Base-by-base conservation (phyloP, 1,140 invertebrate species). In the Hyposmocoma kahamanoa region DNA sequence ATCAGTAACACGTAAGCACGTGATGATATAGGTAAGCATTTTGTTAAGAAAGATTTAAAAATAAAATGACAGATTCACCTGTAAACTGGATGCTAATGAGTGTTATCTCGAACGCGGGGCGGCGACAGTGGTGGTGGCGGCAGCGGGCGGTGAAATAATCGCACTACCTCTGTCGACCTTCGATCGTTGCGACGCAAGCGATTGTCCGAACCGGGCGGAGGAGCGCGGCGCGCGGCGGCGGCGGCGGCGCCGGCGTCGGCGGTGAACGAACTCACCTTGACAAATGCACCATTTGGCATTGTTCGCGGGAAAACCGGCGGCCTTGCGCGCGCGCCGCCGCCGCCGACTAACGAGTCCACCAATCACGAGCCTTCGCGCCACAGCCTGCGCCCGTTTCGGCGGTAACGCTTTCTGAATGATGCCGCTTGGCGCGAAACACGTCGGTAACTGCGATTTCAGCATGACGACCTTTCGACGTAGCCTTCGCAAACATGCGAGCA, bases 241-340 rank as follows among this genome's bases (percentile, higher is more conserved):
- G 72, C 54, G 69, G 73, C 76, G 78, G 76, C 75, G 75, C 56
- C 66, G 76, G 79, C 79, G 75, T 79, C 74, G 64, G 77, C 10
- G 81, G 81, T 84, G 81, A 83, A 84, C 81, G 81, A 83, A 84
- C 81, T 84, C 75, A 84, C 81, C 81, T 84, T 84, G 81, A 84
- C 81, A 84, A 84, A 84, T 84, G 81, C 81, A 84, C 81, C 81
- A 84, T 84, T 84, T 83, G 81, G 81, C 81, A 83, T 84, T 84
- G 81, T 84, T 84, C 75, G 81, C 81, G 81, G 81, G 78, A 84
- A 83, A 84, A 84, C 81, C 77, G 78, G 78, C 81, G 81, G 81
- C 81, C 81, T 84, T 84, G 78, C 76, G 71, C 72, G 62, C 75
- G 67, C 71, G 64, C 56, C 62, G 69, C 58, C 65, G 58, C 61